Evolutionary conservation across 2,888 invertebrate genomes (phyloP).

Genomic region (Tipula unca): DNA sequence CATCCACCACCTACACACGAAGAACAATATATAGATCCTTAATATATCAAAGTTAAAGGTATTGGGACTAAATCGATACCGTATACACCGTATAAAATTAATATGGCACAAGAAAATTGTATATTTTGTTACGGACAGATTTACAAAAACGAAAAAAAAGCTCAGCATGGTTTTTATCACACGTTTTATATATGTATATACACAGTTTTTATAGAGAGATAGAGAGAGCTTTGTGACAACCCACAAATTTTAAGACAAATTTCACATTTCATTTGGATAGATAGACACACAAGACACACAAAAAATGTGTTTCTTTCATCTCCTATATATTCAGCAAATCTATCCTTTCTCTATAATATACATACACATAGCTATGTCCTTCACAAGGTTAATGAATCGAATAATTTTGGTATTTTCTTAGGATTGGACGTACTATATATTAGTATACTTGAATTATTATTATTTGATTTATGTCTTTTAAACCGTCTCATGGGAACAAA

Average conservation of each 20-base stretch:
- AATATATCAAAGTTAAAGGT: not conserved
- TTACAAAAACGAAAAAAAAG: not conserved
- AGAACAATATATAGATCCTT: not conserved
- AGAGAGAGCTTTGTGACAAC: not conserved
- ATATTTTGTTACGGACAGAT: not conserved
- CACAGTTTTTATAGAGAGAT: not conserved
- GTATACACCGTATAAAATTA: not conserved
- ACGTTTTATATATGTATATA: not conserved
- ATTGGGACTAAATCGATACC: not conserved
- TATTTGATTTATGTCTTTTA: not conserved
- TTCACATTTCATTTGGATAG: constrained; percentile 8
- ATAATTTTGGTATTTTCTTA: not conserved
- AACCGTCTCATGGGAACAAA: not conserved
- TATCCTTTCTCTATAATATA: not conserved
- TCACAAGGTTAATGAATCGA: not conserved
- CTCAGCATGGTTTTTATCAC: not conserved
- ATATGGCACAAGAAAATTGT: not conserved
- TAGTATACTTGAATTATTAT: not conserved
- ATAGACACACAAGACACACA: not conserved
- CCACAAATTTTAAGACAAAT: not conserved
- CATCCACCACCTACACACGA: not conserved
- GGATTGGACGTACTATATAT: not conserved
- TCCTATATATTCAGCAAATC: not conserved
- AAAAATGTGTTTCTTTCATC: not conserved
- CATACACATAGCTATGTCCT: not conserved